Evolutionary conservation across 2,888 invertebrate species (phyloP).

Genomic region (Drosophila nr. fundita): DNA sequence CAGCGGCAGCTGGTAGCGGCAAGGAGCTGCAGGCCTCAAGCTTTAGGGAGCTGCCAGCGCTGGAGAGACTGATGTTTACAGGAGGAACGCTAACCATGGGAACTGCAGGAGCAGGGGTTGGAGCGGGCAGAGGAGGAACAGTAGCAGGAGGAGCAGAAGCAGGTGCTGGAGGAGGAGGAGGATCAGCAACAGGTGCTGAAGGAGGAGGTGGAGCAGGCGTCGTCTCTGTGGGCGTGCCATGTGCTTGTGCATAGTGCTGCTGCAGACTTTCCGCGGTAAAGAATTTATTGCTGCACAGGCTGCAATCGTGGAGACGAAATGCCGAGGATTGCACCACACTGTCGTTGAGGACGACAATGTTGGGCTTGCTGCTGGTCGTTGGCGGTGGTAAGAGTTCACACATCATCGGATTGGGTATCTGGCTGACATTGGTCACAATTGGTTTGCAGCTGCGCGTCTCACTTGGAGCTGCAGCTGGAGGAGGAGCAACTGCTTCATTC

Average conservation of each 20-base stretch:
- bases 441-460: constrained; percentile 74
- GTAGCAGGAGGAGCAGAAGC: constrained; percentile 67
- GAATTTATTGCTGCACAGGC: constrained; percentile 80
- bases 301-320: constrained; percentile 81
- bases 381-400: constrained; percentile 58
- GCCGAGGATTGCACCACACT: constrained; percentile 83
- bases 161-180: background rate
- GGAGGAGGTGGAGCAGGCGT: constrained; percentile 23
- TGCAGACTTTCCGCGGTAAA: constrained; percentile 80
- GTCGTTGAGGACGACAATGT: constrained; percentile 84
- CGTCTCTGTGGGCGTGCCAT: constrained; percentile 28
- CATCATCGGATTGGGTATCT: constrained; percentile 68
- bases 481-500: constrained; percentile 2
- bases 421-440: constrained; percentile 82
- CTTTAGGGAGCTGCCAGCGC: constrained; percentile 42
- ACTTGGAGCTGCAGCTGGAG: background rate
- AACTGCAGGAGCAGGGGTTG: constrained; percentile 2
- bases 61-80: constrained; percentile 36
- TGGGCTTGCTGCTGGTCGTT: constrained; percentile 70
- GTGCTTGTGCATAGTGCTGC: constrained; percentile 70
- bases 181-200: background rate
- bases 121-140: constrained; percentile 48
- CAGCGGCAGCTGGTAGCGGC: constrained; percentile 1
- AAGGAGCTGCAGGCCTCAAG: constrained; percentile 40
- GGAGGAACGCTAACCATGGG: constrained; percentile 81